A percentile compares a stretch with the other conserved stretches of the same genome.
Conservation (phyloP, 2,113 vertebrate species). For the Peucedramus taeniatus region DNA sequence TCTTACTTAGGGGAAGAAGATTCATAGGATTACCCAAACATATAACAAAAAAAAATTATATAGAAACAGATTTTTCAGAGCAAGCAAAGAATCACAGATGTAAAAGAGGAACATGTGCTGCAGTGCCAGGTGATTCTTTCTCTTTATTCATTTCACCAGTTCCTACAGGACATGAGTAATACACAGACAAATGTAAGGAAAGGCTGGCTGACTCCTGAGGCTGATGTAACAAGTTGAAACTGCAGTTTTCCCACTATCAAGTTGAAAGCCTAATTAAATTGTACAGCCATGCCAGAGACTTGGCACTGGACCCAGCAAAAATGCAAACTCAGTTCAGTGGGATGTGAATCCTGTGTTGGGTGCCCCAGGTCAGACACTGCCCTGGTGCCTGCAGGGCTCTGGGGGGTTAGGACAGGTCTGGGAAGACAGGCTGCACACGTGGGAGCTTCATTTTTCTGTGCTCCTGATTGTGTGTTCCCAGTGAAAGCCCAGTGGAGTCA, state of each 20-base stretch:
- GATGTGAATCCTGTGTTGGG: not conserved
- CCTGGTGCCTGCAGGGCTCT: not conserved
- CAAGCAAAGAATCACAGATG: not conserved
- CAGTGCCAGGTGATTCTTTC: not conserved
- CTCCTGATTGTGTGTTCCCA: not conserved
- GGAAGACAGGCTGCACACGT: accelerated
- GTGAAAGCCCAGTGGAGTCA: not conserved
- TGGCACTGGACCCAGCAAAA: not conserved
- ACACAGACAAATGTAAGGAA: not conserved
- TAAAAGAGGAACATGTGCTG: not conserved
- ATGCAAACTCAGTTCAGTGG: not conserved
- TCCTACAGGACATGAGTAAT: not conserved
- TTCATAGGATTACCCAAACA: not conserved
- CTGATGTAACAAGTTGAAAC: not conserved
- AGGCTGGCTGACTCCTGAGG: not conserved
- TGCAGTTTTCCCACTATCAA: not conserved
- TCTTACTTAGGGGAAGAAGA: not conserved
- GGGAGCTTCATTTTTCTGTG: not conserved
- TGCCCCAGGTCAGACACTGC: not conserved
- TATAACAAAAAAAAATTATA: not conserved
- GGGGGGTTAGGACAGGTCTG: not conserved
- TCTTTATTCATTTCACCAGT: not conserved
- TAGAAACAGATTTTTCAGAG: not conserved
- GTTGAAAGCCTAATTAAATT: not conserved
- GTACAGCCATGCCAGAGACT: not conserved